These are phyloP conservation scores for Bombycilla garrulus DNA, from an alignment of 2,113 vertebrate genomes.

Conservation along the genomic window DNA sequence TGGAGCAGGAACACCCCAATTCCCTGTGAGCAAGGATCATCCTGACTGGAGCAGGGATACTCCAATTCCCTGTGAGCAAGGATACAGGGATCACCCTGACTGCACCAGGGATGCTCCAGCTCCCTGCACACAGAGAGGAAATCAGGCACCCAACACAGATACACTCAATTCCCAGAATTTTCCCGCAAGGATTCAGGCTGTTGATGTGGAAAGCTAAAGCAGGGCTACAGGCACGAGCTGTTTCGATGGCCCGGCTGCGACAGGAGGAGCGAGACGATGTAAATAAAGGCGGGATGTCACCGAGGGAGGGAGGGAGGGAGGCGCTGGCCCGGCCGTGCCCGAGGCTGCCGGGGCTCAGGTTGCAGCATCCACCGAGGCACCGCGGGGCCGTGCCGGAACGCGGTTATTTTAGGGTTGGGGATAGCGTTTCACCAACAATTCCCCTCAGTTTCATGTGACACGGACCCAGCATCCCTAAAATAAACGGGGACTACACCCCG, in stretches of 20 bases:
- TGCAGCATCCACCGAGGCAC: neutral
- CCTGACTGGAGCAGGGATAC: neutral
- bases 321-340: neutral
- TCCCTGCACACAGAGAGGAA: fast-evolving
- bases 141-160: fast-evolving
- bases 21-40: neutral
- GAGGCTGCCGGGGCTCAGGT: neutral
- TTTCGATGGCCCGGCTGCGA: fast-evolving
- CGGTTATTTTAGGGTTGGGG: neutral
- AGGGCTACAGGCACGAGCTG: fast-evolving
- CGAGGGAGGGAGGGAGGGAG: neutral
- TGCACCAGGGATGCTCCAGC: neutral
- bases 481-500: neutral
- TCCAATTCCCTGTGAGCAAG: neutral
- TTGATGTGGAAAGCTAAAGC: fast-evolving
- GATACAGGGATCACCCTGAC: neutral
- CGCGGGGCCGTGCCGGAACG: neutral
- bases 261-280: fast-evolving
- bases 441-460: conserved; percentile 25
- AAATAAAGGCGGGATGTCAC: fast-evolving
- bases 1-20: neutral
- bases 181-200: neutral
- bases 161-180: neutral
- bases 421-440: neutral
- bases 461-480: neutral